phyloP scores from a whole-genome alignment of 2,888 invertebrate species.

The Pemphredon lugubris region DNA sequence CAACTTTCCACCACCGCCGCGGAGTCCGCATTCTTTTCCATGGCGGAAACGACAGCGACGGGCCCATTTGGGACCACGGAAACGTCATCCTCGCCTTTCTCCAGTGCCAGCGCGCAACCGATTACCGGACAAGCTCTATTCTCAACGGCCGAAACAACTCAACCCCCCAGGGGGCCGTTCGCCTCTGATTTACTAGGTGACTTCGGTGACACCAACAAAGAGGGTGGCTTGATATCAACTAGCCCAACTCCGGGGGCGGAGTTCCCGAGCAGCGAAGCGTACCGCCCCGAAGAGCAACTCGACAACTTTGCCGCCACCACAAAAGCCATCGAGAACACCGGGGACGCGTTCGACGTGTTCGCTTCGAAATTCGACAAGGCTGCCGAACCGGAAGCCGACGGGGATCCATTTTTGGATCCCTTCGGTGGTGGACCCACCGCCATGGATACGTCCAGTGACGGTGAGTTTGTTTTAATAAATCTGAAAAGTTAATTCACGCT shows the following conservation, averaged over 20 bases:
- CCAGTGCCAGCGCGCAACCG: constrained; percentile 43
- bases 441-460: constrained; percentile 80
- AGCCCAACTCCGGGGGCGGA: constrained; percentile 72
- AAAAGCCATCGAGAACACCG: constrained; percentile 72
- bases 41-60: constrained; percentile 51
- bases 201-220: constrained; percentile 41
- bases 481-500: too few species aligned
- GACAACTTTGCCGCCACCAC: constrained; percentile 71
- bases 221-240: constrained; percentile 52
- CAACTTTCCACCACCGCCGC: constrained; percentile 56
- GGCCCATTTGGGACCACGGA: constrained; percentile 31
- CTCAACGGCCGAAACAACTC: constrained; percentile 43
- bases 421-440: constrained; percentile 81
- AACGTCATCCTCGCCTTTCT: constrained; percentile 36
- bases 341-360: constrained; percentile 92
- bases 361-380: constrained; percentile 93
- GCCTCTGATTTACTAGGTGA: constrained; percentile 60
- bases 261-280: constrained; percentile 64
- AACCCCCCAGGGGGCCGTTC: constrained; percentile 27
- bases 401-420: constrained; percentile 82
- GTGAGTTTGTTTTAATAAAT: constrained; percentile 56
- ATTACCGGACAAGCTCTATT: too few species aligned
- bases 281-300: constrained; percentile 65
- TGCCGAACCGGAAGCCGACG: constrained; percentile 81
- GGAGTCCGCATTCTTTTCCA: constrained; percentile 62